Evolutionary conservation across 2,888 invertebrate species (phyloP).

Genomic region (Odontocolon sp.): DNA sequence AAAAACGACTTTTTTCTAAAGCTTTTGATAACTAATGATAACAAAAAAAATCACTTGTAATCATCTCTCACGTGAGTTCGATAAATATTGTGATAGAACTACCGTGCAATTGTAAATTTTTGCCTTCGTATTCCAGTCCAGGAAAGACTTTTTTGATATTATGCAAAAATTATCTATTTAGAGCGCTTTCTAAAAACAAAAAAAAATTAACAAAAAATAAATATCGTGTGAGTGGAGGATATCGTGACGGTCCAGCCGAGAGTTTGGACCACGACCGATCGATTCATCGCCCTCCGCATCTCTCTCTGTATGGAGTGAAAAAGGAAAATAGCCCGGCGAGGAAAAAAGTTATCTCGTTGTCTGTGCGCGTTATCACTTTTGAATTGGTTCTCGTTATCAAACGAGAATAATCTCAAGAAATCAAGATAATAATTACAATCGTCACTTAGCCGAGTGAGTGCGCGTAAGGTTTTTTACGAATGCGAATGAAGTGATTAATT

Average conservation of each 20-base stretch:
- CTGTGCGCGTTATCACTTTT: too few species aligned
- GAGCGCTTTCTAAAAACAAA: neutral
- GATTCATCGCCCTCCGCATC: slow-evolving; percentile 16
- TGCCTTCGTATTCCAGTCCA: neutral
- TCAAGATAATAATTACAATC: neutral
- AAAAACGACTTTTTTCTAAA: neutral
- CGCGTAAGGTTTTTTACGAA: slow-evolving; percentile 26
- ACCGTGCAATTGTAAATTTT: neutral
- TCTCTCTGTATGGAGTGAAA: slow-evolving; percentile 27
- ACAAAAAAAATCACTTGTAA: neutral
- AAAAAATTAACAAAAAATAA: neutral
- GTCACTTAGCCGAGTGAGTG: slow-evolving; percentile 1
- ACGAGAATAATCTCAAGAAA: neutral
- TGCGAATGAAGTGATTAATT: slow-evolving; percentile 77
- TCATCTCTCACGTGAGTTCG: slow-evolving; percentile 17
- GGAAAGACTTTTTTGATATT: neutral
- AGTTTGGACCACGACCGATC: slow-evolving; percentile 38
- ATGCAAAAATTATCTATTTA: neutral
- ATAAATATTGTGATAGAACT: slow-evolving; percentile 23
- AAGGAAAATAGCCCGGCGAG: slow-evolving; percentile 16
- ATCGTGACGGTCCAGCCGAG: too few species aligned
- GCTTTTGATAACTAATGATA: neutral
- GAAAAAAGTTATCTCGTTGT: too few species aligned
- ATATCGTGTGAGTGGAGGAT: neutral
- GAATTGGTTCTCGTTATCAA: neutral